phyloP scores from a whole-genome alignment of 2,113 vertebrate genomes.

The Bufo bufo region DNA sequence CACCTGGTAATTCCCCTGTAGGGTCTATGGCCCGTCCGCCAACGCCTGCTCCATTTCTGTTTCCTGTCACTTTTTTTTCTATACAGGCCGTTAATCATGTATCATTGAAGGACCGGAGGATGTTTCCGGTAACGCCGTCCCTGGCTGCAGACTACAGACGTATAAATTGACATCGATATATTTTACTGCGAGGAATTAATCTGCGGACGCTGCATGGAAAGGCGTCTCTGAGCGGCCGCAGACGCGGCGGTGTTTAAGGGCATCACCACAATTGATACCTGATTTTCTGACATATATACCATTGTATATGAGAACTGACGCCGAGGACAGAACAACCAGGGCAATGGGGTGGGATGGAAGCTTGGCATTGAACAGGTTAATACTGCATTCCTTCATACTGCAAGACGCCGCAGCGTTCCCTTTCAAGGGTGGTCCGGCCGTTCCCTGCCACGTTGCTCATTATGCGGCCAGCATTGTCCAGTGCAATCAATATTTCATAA shows the following conservation, averaged over 20 bases:
- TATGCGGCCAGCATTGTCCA: slow-evolving; percentile 52
- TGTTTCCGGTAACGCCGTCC: background rate
- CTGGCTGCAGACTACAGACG: background rate
- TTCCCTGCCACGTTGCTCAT: slow-evolving; percentile 38
- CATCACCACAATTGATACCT: background rate
- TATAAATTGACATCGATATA: background rate
- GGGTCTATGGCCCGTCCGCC: background rate
- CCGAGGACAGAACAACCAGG: background rate
- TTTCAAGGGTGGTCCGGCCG: too few species aligned
- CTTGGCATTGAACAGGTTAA: background rate
- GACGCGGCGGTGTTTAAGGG: background rate
- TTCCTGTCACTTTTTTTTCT: background rate
- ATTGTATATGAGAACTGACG: background rate
- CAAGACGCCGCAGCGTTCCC: background rate
- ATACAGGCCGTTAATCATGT: too few species aligned
- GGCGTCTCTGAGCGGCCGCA: background rate
- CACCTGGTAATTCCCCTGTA: too few species aligned
- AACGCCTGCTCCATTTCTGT: background rate
- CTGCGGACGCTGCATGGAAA: background rate
- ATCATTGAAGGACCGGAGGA: background rate
- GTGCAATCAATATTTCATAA: slow-evolving; percentile 54
- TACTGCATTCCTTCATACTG: slow-evolving; percentile 17
- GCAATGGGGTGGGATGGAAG: background rate
- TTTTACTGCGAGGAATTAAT: slow-evolving; percentile 3
- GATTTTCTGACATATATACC: background rate